Evolutionary conservation across 2,797 vertebrate species (phyloP).

Genomic region (Gymnothorax javanicus): DNA sequence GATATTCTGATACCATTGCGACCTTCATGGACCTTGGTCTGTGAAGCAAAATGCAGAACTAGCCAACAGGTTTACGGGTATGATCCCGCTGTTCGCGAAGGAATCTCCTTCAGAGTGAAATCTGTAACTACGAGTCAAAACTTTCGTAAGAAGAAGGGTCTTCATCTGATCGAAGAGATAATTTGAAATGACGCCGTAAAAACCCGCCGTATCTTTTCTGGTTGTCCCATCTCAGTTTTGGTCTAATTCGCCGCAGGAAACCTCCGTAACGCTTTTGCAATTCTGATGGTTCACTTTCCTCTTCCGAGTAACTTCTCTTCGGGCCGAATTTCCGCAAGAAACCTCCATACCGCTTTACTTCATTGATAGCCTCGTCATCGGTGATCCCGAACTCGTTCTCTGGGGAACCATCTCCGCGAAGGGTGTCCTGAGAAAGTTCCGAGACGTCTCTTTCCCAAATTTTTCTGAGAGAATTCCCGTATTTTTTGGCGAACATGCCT

Average conservation of each 20-base stretch:
- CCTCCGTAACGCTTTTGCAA: constrained; percentile 95
- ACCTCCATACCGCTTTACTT: constrained; percentile 86
- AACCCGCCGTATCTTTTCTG: constrained; percentile 93
- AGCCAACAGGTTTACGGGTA: constrained; percentile 32
- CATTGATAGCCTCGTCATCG: constrained; percentile 42
- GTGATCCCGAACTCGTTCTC: constrained; percentile 50
- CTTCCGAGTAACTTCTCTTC: constrained; percentile 75
- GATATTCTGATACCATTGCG: constrained; percentile 21
- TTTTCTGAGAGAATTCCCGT: constrained; percentile 68
- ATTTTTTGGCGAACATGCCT: constrained; percentile 64
- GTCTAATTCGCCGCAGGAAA: constrained; percentile 91
- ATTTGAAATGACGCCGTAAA: constrained; percentile 91
- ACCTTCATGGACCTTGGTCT: constrained; percentile 32
- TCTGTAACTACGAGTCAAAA: constrained; percentile 68
- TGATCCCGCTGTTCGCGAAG: constrained; percentile 51
- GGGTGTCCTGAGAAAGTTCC: constrained; percentile 46
- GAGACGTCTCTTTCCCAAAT: constrained; percentile 56
- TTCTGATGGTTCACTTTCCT: constrained; percentile 63
- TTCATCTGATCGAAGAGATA: constrained; percentile 83
- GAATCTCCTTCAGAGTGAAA: constrained; percentile 48
- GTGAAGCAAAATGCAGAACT: constrained; percentile 36
- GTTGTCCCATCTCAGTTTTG: constrained; percentile 94
- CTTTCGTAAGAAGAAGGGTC: constrained; percentile 79
- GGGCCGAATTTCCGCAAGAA: constrained; percentile 87
- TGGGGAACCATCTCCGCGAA: constrained; percentile 45